These are phyloP conservation scores for Colius striatus DNA, from an alignment of 2,113 vertebrate genomes.

Conservation along the genomic window DNA sequence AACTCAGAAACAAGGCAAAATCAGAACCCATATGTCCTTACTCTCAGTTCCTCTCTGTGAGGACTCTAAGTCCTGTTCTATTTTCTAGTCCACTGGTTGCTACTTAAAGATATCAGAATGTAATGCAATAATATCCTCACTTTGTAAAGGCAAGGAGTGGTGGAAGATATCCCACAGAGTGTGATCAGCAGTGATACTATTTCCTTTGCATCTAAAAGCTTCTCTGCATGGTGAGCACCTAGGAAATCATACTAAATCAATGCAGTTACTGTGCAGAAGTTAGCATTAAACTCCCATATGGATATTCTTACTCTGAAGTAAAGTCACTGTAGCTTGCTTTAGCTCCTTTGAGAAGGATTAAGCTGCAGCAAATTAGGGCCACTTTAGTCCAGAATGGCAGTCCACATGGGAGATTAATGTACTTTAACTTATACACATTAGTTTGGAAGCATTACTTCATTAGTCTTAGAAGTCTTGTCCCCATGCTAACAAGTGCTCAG, in stretches of 20 bases:
- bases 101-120: neutral
- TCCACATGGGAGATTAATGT: neutral
- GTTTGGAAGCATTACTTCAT: conserved; percentile 32
- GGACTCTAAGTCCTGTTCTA: neutral
- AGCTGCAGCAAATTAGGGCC: neutral
- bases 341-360: conserved; percentile 1
- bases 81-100: neutral
- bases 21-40: neutral
- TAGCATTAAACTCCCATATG: neutral
- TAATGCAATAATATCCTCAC: neutral
- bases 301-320: neutral
- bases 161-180: neutral
- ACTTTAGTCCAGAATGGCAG: neutral
- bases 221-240: neutral
- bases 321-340: neutral
- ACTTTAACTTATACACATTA: neutral
- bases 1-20: neutral
- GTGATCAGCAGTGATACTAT: neutral
- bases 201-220: neutral
- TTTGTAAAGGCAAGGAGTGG: neutral
- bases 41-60: neutral
- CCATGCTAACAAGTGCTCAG: neutral
- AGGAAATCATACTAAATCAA: neutral
- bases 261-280: neutral
- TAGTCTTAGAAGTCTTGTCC: neutral